Percentiles rank a stretch among this genome's conserved stretches.
Evolutionary conservation across 2,113 vertebrate species (phyloP).

Genomic region (Sylvilagus bachmani): DNA sequence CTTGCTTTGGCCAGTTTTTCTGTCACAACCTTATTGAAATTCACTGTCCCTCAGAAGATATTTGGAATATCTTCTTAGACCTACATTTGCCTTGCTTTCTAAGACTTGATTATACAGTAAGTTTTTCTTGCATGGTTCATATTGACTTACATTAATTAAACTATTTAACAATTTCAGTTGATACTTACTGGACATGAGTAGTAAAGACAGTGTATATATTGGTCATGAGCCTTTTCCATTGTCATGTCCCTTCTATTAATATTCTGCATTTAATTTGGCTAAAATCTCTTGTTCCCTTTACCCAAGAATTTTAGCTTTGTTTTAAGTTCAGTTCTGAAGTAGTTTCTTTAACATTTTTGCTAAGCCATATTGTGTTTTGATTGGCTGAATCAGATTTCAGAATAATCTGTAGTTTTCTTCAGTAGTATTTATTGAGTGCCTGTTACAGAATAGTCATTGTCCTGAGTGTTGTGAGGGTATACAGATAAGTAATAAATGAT

Average conservation of each 20-base stretch:
- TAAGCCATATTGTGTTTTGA: not conserved
- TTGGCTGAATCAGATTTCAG: not conserved
- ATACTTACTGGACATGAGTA: not conserved
- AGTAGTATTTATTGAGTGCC: not conserved
- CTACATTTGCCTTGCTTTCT: not conserved
- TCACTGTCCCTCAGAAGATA: not conserved
- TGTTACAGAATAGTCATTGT: not conserved
- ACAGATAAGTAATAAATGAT: not conserved
- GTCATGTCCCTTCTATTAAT: not conserved
- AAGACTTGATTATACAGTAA: not conserved
- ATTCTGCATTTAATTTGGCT: not conserved
- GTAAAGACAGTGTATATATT: not conserved
- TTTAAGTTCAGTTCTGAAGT: constrained; percentile 1
- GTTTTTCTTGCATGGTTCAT: not conserved
- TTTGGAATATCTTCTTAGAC: not conserved
- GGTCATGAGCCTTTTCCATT: not conserved
- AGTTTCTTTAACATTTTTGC: not conserved
- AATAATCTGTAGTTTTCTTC: not conserved
- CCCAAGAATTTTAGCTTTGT: constrained; percentile 10
- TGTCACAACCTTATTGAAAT: not conserved
- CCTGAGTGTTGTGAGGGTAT: not conserved
- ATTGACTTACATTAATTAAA: not conserved
- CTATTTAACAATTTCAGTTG: not conserved
- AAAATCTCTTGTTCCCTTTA: constrained; percentile 10
- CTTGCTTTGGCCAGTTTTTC: not conserved